phyloP scores from a whole-genome alignment of 2,797 vertebrate species.

The Crocidura indochinensis region DNA sequence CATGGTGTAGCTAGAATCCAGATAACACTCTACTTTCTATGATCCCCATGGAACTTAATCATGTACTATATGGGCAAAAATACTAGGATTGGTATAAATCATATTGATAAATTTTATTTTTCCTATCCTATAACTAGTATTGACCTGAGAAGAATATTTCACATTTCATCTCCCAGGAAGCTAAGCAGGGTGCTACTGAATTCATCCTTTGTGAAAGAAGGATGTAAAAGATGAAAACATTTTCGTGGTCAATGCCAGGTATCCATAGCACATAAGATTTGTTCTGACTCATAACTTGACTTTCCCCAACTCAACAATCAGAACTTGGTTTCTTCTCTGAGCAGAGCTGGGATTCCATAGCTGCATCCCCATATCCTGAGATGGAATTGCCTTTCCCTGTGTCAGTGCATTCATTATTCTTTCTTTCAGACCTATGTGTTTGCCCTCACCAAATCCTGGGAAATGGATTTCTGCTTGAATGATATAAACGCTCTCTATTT shows the following conservation, averaged over 20 bases:
- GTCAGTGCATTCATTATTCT: neutral
- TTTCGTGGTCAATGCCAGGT: neutral
- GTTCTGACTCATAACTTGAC: neutral
- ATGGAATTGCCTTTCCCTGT: neutral
- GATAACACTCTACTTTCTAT: neutral
- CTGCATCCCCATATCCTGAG: neutral
- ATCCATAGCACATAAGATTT: neutral
- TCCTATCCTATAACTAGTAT: slow-evolving; percentile 20
- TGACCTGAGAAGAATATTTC: neutral
- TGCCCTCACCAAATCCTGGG: neutral
- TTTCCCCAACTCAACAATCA: neutral
- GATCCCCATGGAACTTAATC: neutral
- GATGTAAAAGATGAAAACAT: neutral
- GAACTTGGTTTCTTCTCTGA: neutral
- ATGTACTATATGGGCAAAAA: neutral
- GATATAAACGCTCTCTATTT: slow-evolving; percentile 42
- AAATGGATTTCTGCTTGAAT: slow-evolving; percentile 53
- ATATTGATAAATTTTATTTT: slow-evolving; percentile 30
- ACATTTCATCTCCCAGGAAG: neutral
- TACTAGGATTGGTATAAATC: slow-evolving; percentile 25
- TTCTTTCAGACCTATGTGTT: slow-evolving; percentile 19
- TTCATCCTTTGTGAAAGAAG: slow-evolving; percentile 6
- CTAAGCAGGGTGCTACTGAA: neutral
- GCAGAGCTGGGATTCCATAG: neutral
- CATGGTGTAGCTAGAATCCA: neutral